Evolutionary conservation across 2,113 vertebrate species (phyloP).

Genomic region (Sporophila hypoxantha): DNA sequence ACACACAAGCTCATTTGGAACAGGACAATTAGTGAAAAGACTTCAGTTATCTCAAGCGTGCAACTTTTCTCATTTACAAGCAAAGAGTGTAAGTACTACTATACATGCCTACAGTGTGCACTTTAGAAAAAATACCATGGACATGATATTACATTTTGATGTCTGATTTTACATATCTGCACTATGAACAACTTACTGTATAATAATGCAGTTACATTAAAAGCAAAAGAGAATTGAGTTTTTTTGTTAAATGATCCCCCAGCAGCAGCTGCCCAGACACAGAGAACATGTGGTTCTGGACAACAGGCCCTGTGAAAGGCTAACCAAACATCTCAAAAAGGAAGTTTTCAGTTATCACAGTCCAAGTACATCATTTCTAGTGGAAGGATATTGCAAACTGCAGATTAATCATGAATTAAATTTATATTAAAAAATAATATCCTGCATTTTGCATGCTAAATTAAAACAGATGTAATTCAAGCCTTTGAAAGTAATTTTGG

Average conservation of each 20-base stretch:
- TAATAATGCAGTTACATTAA: background rate
- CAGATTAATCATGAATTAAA: constrained; percentile 54
- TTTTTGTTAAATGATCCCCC: background rate
- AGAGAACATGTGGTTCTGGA: background rate
- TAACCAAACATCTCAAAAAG: background rate
- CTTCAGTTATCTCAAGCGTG: background rate
- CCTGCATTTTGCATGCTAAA: constrained; percentile 49
- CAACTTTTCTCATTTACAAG: background rate
- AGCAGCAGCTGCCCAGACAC: background rate
- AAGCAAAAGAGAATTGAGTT: background rate
- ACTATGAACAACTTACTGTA: background rate
- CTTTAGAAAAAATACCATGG: background rate
- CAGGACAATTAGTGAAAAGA: background rate
- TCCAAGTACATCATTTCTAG: background rate
- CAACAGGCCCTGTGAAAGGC: background rate
- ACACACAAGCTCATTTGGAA: background rate
- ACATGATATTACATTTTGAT: background rate
- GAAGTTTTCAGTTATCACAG: constrained; percentile 3
- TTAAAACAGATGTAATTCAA: constrained; percentile 66
- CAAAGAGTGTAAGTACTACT: background rate
- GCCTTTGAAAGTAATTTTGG: constrained; percentile 57
- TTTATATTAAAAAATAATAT: constrained; percentile 58
- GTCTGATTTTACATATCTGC: background rate
- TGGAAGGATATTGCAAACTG: constrained; percentile 47
- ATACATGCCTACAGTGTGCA: background rate